These are phyloP conservation scores for Scaptodrosophila lebanonensis DNA, from an alignment of 1,140 invertebrate species.

Conservation along the genomic window DNA sequence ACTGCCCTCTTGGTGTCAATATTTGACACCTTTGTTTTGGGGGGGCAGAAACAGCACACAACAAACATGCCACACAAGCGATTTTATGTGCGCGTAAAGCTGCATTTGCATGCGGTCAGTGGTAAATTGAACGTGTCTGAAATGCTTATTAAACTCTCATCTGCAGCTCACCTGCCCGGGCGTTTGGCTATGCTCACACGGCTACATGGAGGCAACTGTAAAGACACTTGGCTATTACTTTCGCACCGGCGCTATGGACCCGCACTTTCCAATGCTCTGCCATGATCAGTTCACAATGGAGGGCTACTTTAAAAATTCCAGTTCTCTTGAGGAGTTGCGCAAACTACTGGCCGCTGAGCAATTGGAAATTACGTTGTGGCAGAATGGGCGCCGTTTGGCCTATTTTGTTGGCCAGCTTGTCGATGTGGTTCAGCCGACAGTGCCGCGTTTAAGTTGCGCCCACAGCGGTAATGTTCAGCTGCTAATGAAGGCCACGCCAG, in stretches of 20 bases:
- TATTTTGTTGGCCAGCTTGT: slow-evolving; percentile 57
- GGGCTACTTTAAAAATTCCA: slow-evolving; percentile 61
- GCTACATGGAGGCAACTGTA: slow-evolving; percentile 64
- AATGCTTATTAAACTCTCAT: background rate
- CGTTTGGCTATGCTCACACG: slow-evolving; percentile 73
- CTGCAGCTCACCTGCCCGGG: slow-evolving; percentile 69
- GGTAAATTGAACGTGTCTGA: background rate
- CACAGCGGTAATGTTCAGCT: slow-evolving; percentile 60
- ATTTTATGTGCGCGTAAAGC: slow-evolving; percentile 50
- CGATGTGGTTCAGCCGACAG: slow-evolving; percentile 54
- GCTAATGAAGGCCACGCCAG: slow-evolving; percentile 65
- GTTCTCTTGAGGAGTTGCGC: slow-evolving; percentile 47
- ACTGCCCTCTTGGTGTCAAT: background rate
- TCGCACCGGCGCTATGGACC: slow-evolving; percentile 70
- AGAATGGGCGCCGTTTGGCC: slow-evolving; percentile 64
- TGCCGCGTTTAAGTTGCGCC: slow-evolving; percentile 50
- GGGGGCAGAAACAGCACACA: too few species aligned
- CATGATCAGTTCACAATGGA: slow-evolving; percentile 73
- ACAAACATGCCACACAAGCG: slow-evolving; percentile 46
- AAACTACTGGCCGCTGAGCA: slow-evolving; percentile 46
- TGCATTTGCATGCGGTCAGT: slow-evolving; percentile 63
- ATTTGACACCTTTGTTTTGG: slow-evolving; percentile 24
- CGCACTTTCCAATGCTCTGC: slow-evolving; percentile 66
- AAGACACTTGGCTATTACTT: slow-evolving; percentile 73
- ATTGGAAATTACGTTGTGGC: slow-evolving; percentile 70